Base-by-base conservation (phyloP, 2,113 vertebrate genomes). In the Cyanocitta stelleri region DNA sequence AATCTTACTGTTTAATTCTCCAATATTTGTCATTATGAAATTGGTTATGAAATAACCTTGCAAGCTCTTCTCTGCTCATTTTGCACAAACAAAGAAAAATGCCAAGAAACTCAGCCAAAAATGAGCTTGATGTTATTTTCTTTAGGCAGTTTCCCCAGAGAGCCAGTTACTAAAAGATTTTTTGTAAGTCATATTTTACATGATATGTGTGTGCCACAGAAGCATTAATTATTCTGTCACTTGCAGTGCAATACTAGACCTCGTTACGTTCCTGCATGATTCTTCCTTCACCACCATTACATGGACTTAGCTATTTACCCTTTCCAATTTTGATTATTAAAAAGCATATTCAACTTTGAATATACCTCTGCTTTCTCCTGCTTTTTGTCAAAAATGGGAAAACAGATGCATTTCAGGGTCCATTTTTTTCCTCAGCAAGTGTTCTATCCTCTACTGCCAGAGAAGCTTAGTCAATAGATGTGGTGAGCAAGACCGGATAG, bases 391-490 rank as follows among this genome's bases (percentile, higher is more conserved):
- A 35, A 66, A 62, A 77, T 76, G 17, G 29, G 22, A 71, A 30
- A 87, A 77, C 1, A 41, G 64, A 69, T 46, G 27, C 35, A 55
- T 93, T 77, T 84, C 71, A 51, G 11, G 10, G 17, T 82, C 44
- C 51, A 58, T 90, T 95, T 75, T 35, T 95, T 86, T 76, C 89
- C 93, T 89, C 32, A 39, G 22, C 52, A 61, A 64, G 43, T 86
- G 56, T 73, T 96, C 61, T 87, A 51, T 51, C 83, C 71, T 84
- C 83, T 49, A 89, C 32, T 30, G 52, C 51, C 79, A 64, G 74
- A 94, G 59, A 97, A 76, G 69, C 81, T 78, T 69, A 96, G 92
- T 95, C 96, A 92, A 80, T 91, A 93, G 72, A 96, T 59, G 68
- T 73, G 56, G 72, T 67, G 56, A 97, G 77, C 64, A 89, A 96